These are phyloP conservation scores for Antitype chi DNA, from an alignment of 2,888 invertebrate species.

Conservation along the genomic window DNA sequence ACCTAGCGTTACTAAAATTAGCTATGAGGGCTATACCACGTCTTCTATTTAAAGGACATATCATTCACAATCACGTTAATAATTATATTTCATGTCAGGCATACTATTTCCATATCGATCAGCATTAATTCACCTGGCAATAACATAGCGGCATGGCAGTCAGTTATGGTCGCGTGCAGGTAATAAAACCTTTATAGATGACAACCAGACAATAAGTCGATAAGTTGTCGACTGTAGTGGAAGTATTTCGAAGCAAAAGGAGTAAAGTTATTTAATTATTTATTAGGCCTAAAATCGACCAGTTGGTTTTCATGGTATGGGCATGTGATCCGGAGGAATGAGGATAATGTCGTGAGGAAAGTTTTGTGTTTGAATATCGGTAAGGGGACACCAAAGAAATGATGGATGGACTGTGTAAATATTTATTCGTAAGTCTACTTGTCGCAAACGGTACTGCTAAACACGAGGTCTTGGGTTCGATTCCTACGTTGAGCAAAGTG, in stretches of 20 bases:
- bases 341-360: no score
- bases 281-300: not conserved
- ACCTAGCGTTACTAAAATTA: no score
- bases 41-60: not conserved
- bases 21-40: not conserved
- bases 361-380: no score
- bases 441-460: no score
- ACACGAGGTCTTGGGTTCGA: not conserved
- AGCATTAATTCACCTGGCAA: slow-evolving; percentile 32
- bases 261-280: not conserved
- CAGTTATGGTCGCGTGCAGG: slow-evolving; percentile 54
- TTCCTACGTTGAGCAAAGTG: not conserved
- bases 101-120: slow-evolving; percentile 37
- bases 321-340: no score
- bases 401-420: no score
- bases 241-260: not conserved
- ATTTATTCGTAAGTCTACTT: no score
- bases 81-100: not conserved
- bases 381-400: no score
- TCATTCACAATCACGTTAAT: not conserved
- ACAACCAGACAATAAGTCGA: slow-evolving; percentile 41
- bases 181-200: slow-evolving; percentile 55
- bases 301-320: no score
- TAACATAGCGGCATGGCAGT: slow-evolving; percentile 3
- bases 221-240: slow-evolving; percentile 14